A percentile compares a stretch with the other conserved stretches of the same genome.
Conservation (phyloP, 2,888 invertebrate species). For the Colostygia pectinataria region DNA sequence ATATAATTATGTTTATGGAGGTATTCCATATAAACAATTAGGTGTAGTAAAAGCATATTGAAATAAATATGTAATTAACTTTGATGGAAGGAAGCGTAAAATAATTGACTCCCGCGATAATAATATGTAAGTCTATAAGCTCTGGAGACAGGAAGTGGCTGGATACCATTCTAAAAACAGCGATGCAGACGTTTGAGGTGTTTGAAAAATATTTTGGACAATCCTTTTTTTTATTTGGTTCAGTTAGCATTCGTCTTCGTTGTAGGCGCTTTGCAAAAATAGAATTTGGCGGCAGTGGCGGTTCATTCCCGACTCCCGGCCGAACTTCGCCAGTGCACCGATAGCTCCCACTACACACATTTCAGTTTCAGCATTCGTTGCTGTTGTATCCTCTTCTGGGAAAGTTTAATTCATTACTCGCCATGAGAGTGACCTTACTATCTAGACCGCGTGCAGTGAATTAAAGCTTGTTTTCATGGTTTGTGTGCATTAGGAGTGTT, state of each 20-base stretch:
- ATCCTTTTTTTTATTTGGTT: conserved; percentile 65
- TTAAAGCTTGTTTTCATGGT: conserved; percentile 32
- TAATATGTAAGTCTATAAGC: conserved; percentile 12
- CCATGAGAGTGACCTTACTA: conserved; percentile 23
- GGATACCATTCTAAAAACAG: conserved; percentile 38
- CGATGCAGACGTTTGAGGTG: conserved; percentile 37
- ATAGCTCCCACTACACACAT: conserved; percentile 64
- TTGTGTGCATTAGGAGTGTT: conserved; percentile 42
- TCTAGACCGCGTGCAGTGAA: conserved; percentile 12
- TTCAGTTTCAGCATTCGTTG: conserved; percentile 46
- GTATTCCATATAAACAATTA: not conserved
- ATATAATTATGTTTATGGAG: conserved; percentile 14
- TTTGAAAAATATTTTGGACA: conserved; percentile 55
- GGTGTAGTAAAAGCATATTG: conserved; percentile 2
- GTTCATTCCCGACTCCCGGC: conserved; percentile 71
- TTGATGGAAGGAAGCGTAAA: conserved; percentile 16
- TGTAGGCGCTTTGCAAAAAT: conserved; percentile 81
- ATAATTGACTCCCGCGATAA: conserved; percentile 4
- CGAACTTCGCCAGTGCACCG: conserved; percentile 66
- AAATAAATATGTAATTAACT: conserved; percentile 6
- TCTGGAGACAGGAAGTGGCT: conserved; percentile 32
- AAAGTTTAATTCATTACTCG: conserved; percentile 19
- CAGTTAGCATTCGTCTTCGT: conserved; percentile 69
- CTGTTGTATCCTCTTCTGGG: conserved; percentile 29
- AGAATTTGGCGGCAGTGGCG: conserved; percentile 78